phyloP scores from a whole-genome alignment of 1,140 invertebrate species.

The Zaprionus davidi region DNA sequence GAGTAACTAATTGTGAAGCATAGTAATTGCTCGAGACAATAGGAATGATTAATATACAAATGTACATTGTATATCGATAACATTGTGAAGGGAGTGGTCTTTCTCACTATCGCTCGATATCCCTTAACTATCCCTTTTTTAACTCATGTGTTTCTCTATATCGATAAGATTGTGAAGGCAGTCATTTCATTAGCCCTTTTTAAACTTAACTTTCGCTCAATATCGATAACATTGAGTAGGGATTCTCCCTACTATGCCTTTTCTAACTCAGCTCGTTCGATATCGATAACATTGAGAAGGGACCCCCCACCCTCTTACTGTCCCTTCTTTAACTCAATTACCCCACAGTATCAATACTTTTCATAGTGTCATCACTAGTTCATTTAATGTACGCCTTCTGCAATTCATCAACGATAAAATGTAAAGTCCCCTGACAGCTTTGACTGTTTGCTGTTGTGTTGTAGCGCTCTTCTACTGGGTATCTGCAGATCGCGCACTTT shows the following conservation, averaged over 20 bases:
- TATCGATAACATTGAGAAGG: neutral
- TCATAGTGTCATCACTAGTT: neutral
- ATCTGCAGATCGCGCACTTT: constrained; percentile 10
- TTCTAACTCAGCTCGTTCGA: no score
- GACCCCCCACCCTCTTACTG: no score
- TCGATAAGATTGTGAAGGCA: neutral
- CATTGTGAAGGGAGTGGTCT: neutral
- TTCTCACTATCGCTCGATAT: neutral
- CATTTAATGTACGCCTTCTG: neutral
- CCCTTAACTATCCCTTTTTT: no score
- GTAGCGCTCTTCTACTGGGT: neutral
- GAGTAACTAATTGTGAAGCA: no score
- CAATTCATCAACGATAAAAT: neutral
- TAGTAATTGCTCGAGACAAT: no score
- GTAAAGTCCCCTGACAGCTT: neutral
- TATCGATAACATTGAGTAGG: no score
- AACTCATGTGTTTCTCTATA: no score
- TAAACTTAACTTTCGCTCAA: no score
- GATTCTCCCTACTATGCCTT: no score
- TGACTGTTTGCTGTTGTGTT: neutral
- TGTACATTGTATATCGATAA: neutral
- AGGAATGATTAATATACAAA: no score
- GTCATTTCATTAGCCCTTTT: no score
- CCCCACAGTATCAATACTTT: neutral
- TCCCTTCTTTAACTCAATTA: neutral